Evolutionary conservation across 2,113 vertebrate genomes (phyloP), one percentile per base, ranked within the genome.

Genomic region (Scophthalmus maximus): DNA sequence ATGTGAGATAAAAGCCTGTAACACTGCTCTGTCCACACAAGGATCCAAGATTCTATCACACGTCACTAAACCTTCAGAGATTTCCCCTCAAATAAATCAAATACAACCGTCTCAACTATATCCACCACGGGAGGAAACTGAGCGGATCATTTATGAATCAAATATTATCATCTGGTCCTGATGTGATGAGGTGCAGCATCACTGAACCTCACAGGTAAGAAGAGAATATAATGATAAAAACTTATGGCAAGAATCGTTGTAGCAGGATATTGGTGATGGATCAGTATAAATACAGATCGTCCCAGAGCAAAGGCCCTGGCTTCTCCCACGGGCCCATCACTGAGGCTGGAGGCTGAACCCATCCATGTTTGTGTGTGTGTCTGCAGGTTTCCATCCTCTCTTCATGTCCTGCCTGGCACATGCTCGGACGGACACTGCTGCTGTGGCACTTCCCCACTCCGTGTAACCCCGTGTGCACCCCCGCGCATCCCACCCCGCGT

Each of bases 381-480:
- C 42, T 84, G 71, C 55, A 47, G 56, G 51, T 67, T 55, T 60
- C 50, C 73, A 47, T 59, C 60, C 67, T 76, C 58, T 55, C 60
- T 59, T 76, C 62, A 58, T 73, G 68, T 58, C 75, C 20, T 27
- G 70, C 22, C 34, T 79, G 75, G 78, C 78, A 79, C 74, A 78
- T 73, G 74, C 63, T 81, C 76, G 82, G 82, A 87, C 76, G 82
- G 82, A 87, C 84, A 63, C 52, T 36, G 6, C 25, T 52, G 55
- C 78, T 82, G 30, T 83, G 75, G 58, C 78, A 63, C 72, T 36
- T 76, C 70, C 64, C 20, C 47, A 15, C 68, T 68, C 68, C 62
- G 62, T n/a, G n/a, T 62, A 60, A 67, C 69, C 78, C 60, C 12
- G 0, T 23, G 14, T 15, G 12, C 56, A 20, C 25, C 46, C 60